Evolutionary conservation across 2,888 invertebrate genomes (phyloP).

Genomic region (Yponomeuta sedellus): DNA sequence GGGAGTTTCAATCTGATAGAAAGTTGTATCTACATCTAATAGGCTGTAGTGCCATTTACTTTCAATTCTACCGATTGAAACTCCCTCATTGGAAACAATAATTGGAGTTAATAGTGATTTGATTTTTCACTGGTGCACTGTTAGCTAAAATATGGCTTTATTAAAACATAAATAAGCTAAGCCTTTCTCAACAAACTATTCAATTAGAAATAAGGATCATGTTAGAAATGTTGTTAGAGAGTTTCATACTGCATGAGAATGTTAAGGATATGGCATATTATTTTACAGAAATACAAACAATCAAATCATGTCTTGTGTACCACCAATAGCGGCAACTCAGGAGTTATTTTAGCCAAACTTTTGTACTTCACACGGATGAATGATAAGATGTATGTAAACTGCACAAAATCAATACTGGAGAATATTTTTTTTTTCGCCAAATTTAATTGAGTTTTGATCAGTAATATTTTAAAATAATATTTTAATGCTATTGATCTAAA

Average conservation of each 20-base stretch:
- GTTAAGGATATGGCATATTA: slow-evolving; percentile 58
- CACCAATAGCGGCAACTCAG: slow-evolving; percentile 15
- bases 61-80: neutral
- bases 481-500: too few relatives aligned
- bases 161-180: neutral
- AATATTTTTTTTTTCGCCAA: too few relatives aligned
- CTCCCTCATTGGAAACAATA: neutral
- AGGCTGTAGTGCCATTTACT: too few relatives aligned
- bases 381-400: neutral
- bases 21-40: too few relatives aligned
- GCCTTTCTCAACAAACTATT: neutral
- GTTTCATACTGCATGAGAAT: slow-evolving; percentile 36
- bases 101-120: neutral
- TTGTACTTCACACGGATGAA: neutral
- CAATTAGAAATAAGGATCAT: neutral
- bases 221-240: neutral
- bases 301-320: slow-evolving; percentile 13
- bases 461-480: too few relatives aligned
- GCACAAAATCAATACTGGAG: neutral
- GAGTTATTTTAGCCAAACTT: neutral
- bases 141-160: neutral
- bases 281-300: slow-evolving; percentile 1
- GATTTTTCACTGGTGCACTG: neutral
- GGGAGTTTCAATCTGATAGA: too few relatives aligned
- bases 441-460: too few relatives aligned